Percentiles rank a stretch among this genome's conserved stretches.
phyloP scores from a whole-genome alignment of 1,140 invertebrate species.

The Zelostemma sp. region DNA sequence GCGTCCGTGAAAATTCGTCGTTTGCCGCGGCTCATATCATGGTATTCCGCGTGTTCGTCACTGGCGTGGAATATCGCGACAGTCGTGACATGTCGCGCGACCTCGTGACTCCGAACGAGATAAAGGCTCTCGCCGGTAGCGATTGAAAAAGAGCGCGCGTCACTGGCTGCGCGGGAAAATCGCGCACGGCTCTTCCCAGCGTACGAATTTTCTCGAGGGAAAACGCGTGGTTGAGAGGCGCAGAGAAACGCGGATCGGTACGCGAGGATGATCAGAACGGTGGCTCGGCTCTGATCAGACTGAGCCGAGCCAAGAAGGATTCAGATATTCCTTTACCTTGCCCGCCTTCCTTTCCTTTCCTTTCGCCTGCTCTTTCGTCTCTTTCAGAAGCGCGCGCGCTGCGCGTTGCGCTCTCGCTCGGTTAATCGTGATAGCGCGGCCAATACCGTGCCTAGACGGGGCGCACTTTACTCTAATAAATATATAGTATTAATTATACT shows the following conservation, averaged over 20 bases:
- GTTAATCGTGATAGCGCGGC: slow-evolving; percentile 54
- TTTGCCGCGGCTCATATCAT: background rate
- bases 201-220: background rate
- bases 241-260: slow-evolving; percentile 15
- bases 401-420: slow-evolving; percentile 45
- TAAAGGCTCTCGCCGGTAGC: background rate
- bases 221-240: slow-evolving; percentile 3
- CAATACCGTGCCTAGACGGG: slow-evolving; percentile 52
- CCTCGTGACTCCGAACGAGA: too few relatives aligned
- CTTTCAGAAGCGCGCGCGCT: slow-evolving; percentile 33
- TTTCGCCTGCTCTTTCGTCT: slow-evolving; percentile 41
- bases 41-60: background rate
- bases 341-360: slow-evolving; percentile 41
- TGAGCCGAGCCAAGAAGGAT: slow-evolving; percentile 59
- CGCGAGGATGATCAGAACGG: slow-evolving; percentile 47
- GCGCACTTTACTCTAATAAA: slow-evolving; percentile 42
- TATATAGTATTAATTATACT: slow-evolving; percentile 42
- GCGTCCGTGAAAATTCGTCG: too few relatives aligned
- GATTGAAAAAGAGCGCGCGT: slow-evolving; percentile 26
- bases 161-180: slow-evolving; percentile 14
- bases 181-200: too few relatives aligned
- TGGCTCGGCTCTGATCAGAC: slow-evolving; percentile 60
- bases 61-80: background rate
- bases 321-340: slow-evolving; percentile 57
- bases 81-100: background rate